phyloP scores from a whole-genome alignment of 2,113 vertebrate species.

The Philantomba maxwellii region DNA sequence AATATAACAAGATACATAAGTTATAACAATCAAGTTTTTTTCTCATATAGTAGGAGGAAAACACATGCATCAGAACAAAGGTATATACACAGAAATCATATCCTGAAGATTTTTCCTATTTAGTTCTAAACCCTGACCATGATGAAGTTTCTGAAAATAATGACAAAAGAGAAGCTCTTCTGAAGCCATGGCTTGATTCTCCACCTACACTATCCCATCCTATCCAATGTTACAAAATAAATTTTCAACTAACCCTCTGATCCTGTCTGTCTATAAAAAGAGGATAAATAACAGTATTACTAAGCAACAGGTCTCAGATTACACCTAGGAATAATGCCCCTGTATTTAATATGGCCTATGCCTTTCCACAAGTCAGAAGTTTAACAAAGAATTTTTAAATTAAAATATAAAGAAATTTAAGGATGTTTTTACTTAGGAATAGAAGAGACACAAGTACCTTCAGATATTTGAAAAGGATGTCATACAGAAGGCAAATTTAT shows the following conservation, averaged over 20 bases:
- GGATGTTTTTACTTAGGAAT: neutral
- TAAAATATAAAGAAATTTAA: neutral
- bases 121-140: conserved; percentile 24
- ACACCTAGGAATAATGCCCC: neutral
- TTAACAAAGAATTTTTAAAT: neutral
- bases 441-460: neutral
- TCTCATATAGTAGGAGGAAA: neutral
- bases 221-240: neutral
- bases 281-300: neutral
- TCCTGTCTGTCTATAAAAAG: neutral
- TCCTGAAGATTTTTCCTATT: neutral
- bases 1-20: neutral
- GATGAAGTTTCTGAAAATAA: conserved; percentile 19
- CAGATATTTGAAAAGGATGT: conserved; percentile 8
- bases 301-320: neutral
- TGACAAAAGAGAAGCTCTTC: neutral
- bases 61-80: neutral
- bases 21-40: neutral
- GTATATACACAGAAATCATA: neutral
- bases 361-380: neutral
- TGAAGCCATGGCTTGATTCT: neutral
- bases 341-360: neutral
- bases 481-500: neutral
- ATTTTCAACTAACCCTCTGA: neutral
- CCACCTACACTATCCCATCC: neutral